Evolutionary conservation across 2,797 vertebrate genomes (phyloP).

Genomic region (Pempheris klunzingeri): DNA sequence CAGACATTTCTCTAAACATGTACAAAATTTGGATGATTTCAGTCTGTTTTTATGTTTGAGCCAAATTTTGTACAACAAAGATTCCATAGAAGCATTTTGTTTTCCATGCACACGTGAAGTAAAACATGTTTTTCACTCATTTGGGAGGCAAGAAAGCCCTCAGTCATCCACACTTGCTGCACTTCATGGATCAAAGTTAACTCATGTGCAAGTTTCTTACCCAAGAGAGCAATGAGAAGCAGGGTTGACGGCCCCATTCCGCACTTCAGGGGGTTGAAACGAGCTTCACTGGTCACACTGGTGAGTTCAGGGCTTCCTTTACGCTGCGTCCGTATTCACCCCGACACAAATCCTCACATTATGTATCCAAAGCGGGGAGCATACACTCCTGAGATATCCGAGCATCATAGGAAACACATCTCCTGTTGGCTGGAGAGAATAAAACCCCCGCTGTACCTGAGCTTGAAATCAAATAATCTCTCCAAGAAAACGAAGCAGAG

Average conservation of each 20-base stretch:
- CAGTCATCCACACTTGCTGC: conserved; percentile 5
- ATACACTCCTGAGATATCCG: conserved; percentile 31
- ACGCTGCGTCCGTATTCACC: conserved; percentile 54
- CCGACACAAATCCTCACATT: conserved; percentile 52
- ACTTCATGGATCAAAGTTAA: background rate
- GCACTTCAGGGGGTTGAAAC: background rate
- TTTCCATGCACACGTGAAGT: conserved; percentile 28
- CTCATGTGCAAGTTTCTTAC: conserved; percentile 53
- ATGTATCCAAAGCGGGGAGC: conserved; percentile 54
- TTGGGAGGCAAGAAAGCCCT: background rate
- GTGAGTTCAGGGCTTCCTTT: conserved; percentile 24
- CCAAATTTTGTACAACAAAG: background rate
- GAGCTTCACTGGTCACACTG: conserved; percentile 29
- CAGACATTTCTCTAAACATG: background rate
- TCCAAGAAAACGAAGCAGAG: background rate
- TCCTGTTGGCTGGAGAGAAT: background rate
- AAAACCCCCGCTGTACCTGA: background rate
- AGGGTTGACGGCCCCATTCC: conserved; percentile 63
- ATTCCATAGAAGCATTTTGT: background rate
- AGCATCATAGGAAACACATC: conserved; percentile 51
- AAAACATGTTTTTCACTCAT: background rate
- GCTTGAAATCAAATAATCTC: background rate
- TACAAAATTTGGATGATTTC: background rate
- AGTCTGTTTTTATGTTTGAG: too few relatives aligned
- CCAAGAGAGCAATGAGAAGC: conserved; percentile 65